A percentile compares a stretch with the other conserved stretches of the same genome.
Conservation (phyloP, 2,797 vertebrate genomes). For the Lerista edwardsae region DNA sequence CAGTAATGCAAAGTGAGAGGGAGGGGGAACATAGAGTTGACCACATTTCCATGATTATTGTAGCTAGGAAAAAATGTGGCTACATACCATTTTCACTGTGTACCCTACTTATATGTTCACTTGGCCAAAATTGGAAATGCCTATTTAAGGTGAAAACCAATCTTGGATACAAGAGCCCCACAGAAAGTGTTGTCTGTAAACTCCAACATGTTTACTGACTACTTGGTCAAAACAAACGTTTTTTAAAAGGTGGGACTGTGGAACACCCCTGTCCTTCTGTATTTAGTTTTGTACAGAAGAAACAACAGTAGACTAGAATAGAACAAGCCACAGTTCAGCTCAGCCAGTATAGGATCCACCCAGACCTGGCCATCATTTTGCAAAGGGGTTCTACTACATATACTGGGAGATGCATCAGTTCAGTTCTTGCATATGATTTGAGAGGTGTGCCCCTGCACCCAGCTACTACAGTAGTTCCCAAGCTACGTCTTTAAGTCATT, state of each 20-base stretch:
- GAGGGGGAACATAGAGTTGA: neutral
- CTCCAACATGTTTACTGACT: neutral
- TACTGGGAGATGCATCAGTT: neutral
- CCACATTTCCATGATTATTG: neutral
- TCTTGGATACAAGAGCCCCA: constrained; percentile 43
- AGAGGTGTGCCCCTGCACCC: neutral
- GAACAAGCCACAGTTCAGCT: neutral
- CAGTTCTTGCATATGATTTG: neutral
- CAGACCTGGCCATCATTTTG: neutral
- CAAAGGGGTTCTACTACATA: no score
- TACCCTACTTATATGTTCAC: neutral
- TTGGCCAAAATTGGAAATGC: neutral
- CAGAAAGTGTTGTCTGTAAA: constrained; percentile 28
- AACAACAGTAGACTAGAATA: neutral
- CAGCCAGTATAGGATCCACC: no score
- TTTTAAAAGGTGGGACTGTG: neutral
- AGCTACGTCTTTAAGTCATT: neutral
- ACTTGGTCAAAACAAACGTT: neutral
- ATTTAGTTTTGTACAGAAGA: neutral
- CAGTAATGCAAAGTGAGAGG: neutral
- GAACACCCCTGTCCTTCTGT: no score
- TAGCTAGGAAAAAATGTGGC: neutral
- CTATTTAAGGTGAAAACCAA: neutral
- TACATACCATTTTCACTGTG: neutral
- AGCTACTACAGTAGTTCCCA: no score